A percentile compares a stretch with the other conserved stretches of the same genome.
Evolutionary conservation across 2,888 invertebrate genomes (phyloP).

Genomic region (Drosophila sordidula): DNA sequence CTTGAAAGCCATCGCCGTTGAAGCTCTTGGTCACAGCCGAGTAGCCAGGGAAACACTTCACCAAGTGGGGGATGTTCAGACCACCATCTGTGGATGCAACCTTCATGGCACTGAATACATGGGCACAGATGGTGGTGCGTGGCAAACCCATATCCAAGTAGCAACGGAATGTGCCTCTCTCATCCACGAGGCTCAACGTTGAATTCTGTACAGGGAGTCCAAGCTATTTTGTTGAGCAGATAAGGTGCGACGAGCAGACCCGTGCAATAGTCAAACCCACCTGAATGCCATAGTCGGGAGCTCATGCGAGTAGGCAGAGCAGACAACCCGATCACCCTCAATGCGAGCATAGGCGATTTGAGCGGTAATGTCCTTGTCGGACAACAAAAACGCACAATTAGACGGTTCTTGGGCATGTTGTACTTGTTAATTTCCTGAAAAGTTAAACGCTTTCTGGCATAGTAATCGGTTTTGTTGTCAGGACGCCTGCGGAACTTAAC

Average conservation of each 20-base stretch:
- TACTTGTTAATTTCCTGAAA: conserved; percentile 99
- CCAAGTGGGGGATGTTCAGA: conserved; percentile 98
- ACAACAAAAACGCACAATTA: conserved; percentile 98
- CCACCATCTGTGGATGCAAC: conserved; percentile 99
- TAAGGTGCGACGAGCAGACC: conserved; percentile 97
- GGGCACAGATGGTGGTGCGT: conserved; percentile 98
- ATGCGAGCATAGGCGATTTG: conserved; percentile 99
- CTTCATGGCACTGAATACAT: conserved; percentile 99
- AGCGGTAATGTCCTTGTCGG: conserved; percentile 98
- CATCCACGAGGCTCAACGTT: conserved; percentile 96
- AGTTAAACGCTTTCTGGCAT: conserved; percentile 97
- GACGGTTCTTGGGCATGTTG: conserved; percentile 99
- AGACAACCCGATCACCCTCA: conserved; percentile 98
- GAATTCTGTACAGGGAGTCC: conserved; percentile 96
- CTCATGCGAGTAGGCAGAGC: conserved; percentile 99
- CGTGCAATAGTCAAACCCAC: conserved; percentile 99
- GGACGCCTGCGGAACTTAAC: conserved; percentile 98
- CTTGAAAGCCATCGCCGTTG: conserved; percentile 98
- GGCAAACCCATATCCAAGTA: conserved; percentile 98
- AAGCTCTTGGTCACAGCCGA: conserved; percentile 94
- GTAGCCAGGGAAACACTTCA: conserved; percentile 99
- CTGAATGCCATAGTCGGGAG: conserved; percentile 97
- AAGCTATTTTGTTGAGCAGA: conserved; percentile 96
- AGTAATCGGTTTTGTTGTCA: conserved; percentile 99
- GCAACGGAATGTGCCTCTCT: conserved; percentile 98